Evolutionary conservation across 2,888 invertebrate genomes (phyloP), one percentile per base, ranked within the genome.

Genomic region (Alcis repandata): DNA sequence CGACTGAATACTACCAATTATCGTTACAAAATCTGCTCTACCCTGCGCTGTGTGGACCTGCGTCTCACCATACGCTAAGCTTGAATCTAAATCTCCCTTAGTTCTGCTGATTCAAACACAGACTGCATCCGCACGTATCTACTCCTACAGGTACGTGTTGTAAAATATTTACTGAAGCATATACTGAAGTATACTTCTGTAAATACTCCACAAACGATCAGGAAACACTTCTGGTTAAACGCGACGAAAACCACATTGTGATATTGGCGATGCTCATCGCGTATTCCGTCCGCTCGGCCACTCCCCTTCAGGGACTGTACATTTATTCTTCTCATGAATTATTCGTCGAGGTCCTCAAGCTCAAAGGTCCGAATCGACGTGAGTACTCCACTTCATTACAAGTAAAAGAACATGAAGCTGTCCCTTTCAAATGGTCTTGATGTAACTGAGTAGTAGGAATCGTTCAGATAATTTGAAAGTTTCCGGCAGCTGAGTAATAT

Each of bases 351-450:
- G 52, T 58, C 59, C 53, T 54, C 53, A 13, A 36, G 66, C 51
- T 40, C 51, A 59, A 59, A 63, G 57, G 52, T 67, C 65, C 68
- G 56, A 61, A 52, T 59, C 57, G 64, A 51, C 56, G 59, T 52
- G 59, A 63, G 66, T 56, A 63, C 67, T 62, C 46, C 6, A 7
- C n/a, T 59, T 71, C 63, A 66, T 69, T 71, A 71, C 63, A 38
- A 48, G 56, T 56, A 46, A 48, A 15, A 17, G 32, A 48, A 32
- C 15, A 32, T 9, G 15, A 17, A 32, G 27, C 46, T 27, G n/a
- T n/a, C n/a, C 46, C 32, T 48, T 20, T 20, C n/a, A 8, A 22
- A 13, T 20, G 6, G 7, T 7, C n/a, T 40, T n/a, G 8, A 15
- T 43, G 13, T n/a, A n/a, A 13, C 19, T 22, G 22, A 27, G 3